Conservation (phyloP, 1,140 invertebrate genomes). For the Aculops lycopersici region DNA sequence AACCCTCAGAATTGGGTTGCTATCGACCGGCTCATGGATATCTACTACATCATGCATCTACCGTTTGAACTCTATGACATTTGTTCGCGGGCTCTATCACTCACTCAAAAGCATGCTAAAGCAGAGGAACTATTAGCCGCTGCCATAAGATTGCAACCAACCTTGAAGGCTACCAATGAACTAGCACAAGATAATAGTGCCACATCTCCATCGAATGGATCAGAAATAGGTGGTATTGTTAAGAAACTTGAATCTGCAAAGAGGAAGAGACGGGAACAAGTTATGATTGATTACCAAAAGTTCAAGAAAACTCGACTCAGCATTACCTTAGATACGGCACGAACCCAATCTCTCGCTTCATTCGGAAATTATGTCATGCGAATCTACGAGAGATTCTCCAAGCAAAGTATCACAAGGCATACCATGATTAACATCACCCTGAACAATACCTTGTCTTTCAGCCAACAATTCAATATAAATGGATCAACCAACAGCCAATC, state of each 20-base stretch:
- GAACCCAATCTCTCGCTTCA: neutral
- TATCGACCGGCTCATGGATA: slow-evolving; percentile 7
- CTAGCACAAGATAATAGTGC: no score
- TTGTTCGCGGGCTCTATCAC: slow-evolving; percentile 1
- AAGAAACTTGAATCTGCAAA: neutral
- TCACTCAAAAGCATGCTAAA: neutral
- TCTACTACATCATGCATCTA: slow-evolving; percentile 6
- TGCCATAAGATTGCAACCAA: neutral
- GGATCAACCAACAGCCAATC: no score
- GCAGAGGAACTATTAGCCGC: neutral
- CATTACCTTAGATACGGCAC: neutral
- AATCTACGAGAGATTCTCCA: neutral
- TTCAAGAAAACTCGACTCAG: neutral
- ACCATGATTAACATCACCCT: neutral
- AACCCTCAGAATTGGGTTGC: slow-evolving; percentile 6
- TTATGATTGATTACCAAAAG: neutral
- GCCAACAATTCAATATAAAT: no score
- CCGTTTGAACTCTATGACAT: slow-evolving; percentile 1
- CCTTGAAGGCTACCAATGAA: neutral
- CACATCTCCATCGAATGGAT: no score
- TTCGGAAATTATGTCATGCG: neutral
- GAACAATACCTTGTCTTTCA: neutral
- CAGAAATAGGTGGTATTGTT: neutral
- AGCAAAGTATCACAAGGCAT: neutral
- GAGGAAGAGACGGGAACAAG: neutral